Base-by-base conservation (phyloP, 2,888 invertebrate genomes). In the Isoperla grammatica region DNA sequence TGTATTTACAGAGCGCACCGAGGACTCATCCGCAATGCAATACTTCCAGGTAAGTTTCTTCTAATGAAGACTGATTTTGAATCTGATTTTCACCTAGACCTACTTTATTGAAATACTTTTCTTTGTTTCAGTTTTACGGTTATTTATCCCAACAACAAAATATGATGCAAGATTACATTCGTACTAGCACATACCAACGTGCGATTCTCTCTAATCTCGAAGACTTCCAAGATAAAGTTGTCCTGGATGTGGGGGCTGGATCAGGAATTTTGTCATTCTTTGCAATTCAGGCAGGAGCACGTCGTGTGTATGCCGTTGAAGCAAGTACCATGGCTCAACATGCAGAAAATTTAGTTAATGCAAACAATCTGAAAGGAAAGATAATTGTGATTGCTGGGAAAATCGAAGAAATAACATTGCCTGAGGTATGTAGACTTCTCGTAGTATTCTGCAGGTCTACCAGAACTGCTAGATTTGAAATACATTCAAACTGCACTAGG, bases 121-220 rank as follows among this genome's bases (percentile, higher is more conserved):
- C 6, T 17, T 45, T 37, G 9, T n/a, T 23, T 37, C 74, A 98
- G 81, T 99, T 99, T 77, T 99, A 99, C 77, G 97, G 98, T 65
- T 98, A 97, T 78, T 79, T 99, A 67, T 96, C 96, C 60, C 99
- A 99, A 74, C 99, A 99, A 76, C 99, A 99, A 77, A 99, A 99
- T 73, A 99, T 99, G 98, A 91, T 99, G 90, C 98, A 99, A 78
- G 99, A 99, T 75, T 99, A 95, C 76, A 93, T 98, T 65, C 82
- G 99, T 68, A 99, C 99, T 48, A 94, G 95, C 72, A 98, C 98
- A 60, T 99, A 99, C 76, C 98, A 99, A 76, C 85, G 93, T 70
- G 98, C 99, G 59, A 96, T 99, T 73, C 79, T 96, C 64, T 87
- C 90, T 57, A 99, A 99, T 77, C 80, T 90, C 57, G 84, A 86